Conservation (phyloP, 2,113 vertebrate genomes). For the Axis porcinus region DNA sequence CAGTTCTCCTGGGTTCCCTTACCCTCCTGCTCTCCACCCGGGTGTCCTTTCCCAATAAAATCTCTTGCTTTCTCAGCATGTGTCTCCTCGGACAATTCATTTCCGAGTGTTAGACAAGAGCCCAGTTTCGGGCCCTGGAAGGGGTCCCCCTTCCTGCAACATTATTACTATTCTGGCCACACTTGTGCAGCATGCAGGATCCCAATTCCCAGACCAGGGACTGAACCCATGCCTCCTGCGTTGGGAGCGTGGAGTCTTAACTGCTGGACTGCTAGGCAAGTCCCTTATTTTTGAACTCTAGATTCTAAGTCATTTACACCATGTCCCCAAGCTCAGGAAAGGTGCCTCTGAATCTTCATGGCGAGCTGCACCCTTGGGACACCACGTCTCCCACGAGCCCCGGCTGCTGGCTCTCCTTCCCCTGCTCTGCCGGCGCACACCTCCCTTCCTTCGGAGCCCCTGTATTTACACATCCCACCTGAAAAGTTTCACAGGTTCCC, state of each 20-base stretch:
- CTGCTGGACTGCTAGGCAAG: neutral
- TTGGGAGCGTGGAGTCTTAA: neutral
- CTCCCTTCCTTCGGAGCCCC: neutral
- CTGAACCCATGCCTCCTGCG: neutral
- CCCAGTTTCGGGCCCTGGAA: too few species aligned
- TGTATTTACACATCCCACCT: neutral
- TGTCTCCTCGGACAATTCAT: too few species aligned
- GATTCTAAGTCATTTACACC: neutral
- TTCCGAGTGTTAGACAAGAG: too few species aligned
- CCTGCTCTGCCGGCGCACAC: neutral
- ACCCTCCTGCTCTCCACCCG: too few species aligned
- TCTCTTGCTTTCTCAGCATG: too few species aligned
- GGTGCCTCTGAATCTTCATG: neutral
- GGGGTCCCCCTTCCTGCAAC: too few species aligned
- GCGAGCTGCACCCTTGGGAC: neutral
- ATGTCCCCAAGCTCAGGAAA: neutral
- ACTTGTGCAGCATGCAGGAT: fast-evolving
- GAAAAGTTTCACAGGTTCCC: neutral
- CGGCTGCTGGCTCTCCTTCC: neutral
- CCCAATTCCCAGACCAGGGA: neutral
- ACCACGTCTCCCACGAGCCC: neutral
- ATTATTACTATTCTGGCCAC: neutral
- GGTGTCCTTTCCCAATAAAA: too few species aligned
- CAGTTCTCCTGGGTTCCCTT: too few species aligned
- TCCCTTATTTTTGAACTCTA: neutral